phyloP scores from a whole-genome alignment of 2,797 vertebrate species.

The Ctenopoma kingsleyae region DNA sequence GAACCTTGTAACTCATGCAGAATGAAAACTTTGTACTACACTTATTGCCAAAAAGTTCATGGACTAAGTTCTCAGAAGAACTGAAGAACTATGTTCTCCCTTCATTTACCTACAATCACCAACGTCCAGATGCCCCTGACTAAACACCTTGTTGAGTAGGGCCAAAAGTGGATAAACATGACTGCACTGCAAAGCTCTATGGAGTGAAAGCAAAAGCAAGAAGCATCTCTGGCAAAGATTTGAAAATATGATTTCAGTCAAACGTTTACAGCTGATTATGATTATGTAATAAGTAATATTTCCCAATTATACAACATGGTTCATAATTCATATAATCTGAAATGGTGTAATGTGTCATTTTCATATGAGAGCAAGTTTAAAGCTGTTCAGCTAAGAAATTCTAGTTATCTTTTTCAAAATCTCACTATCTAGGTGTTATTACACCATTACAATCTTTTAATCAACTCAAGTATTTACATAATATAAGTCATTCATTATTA shows the following conservation, averaged over 20 bases:
- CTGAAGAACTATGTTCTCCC: not conserved
- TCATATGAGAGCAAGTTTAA: not conserved
- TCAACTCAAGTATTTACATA: not conserved
- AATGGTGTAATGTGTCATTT: not conserved
- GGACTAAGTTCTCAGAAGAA: not conserved
- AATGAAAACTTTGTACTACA: not conserved
- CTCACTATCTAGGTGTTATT: slow-evolving; percentile 18
- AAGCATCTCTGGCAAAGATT: slow-evolving; percentile 5
- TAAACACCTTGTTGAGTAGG: slow-evolving; percentile 5
- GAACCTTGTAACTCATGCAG: not conserved
- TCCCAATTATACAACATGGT: not conserved
- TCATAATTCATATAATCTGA: not conserved
- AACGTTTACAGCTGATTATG: not conserved
- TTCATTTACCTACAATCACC: not conserved
- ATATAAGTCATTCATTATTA: too few relatives aligned
- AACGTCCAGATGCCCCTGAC: too few relatives aligned
- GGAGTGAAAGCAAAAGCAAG: not conserved
- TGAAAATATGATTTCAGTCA: slow-evolving; percentile 24
- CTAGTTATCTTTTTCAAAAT: not conserved
- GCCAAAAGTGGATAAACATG: slow-evolving; percentile 21
- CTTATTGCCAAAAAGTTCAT: not conserved
- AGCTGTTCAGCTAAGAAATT: not conserved
- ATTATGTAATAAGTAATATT: slow-evolving; percentile 1
- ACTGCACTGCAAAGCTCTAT: not conserved
- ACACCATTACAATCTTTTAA: slow-evolving; percentile 16